A percentile compares a stretch with the other conserved stretches of the same genome.
These are phyloP conservation scores for Cantharis rufa DNA, from an alignment of 2,888 invertebrate species.

Conservation along the genomic window DNA sequence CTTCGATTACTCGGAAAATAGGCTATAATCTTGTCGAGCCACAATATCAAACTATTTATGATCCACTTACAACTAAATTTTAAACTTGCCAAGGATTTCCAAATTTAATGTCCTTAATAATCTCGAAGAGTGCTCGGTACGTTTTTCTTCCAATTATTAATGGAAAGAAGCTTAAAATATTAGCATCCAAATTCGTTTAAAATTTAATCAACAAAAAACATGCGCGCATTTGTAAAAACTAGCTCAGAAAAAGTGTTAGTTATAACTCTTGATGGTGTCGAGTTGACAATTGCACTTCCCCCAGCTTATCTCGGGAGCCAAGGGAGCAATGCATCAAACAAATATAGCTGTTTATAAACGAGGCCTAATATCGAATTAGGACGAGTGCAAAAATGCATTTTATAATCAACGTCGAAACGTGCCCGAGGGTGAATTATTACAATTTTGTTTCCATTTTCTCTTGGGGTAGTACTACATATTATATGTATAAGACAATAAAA, in stretches of 20 bases:
- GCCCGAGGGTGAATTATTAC: conserved; percentile 5
- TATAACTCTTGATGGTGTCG: conserved; percentile 54
- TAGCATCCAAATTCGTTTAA: conserved; percentile 34
- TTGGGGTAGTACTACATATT: not conserved
- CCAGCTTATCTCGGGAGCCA: conserved; percentile 44
- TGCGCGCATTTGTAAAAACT: conserved; percentile 41
- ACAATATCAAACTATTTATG: conserved; percentile 20
- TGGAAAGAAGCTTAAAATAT: not conserved
- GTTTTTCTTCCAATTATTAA: not conserved
- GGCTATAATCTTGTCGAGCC: conserved; percentile 31
- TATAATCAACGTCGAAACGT: conserved; percentile 32
- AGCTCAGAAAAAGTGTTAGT: conserved; percentile 53
- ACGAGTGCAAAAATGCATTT: conserved; percentile 36
- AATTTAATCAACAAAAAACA: conserved; percentile 52
- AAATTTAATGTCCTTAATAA: not conserved
- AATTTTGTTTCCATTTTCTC: not conserved
- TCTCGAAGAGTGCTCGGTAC: not conserved
- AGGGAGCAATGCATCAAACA: conserved; percentile 52
- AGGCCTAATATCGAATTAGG: conserved; percentile 46
- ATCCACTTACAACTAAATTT: conserved; percentile 24
- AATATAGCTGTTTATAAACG: conserved; percentile 45
- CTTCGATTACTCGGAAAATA: conserved; percentile 26
- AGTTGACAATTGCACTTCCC: conserved; percentile 54
- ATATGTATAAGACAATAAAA: not conserved
- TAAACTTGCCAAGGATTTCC: not conserved